Evolutionary conservation across 2,797 vertebrate species (phyloP).

Genomic region (Myiothlypis chrysogaster): DNA sequence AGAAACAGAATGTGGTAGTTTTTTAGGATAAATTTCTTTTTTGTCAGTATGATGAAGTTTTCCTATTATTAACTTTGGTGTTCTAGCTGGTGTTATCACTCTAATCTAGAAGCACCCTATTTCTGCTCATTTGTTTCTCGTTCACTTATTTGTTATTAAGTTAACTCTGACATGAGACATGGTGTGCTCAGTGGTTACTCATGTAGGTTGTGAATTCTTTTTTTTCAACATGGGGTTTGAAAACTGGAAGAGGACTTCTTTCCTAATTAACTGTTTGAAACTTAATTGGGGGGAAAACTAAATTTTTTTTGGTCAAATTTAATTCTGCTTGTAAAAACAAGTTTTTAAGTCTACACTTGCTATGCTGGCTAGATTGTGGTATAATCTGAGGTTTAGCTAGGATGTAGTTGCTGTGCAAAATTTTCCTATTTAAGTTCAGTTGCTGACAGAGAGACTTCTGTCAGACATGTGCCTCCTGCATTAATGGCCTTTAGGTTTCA

Average conservation of each 20-base stretch:
- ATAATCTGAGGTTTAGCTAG: not conserved
- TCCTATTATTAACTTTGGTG: not conserved
- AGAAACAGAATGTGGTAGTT: not conserved
- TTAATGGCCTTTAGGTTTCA: not conserved
- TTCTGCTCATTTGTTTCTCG: not conserved
- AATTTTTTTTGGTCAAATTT: not conserved
- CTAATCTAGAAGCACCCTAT: not conserved
- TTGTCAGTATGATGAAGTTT: not conserved
- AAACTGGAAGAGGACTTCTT: not conserved
- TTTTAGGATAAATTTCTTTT: not conserved
- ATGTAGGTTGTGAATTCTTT: not conserved
- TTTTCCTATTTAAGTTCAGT: not conserved
- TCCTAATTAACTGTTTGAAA: not conserved
- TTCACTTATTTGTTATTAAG: not conserved
- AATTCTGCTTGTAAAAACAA: not conserved
- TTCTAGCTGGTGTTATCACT: not conserved
- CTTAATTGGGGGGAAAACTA: not conserved
- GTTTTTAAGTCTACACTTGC: not conserved
- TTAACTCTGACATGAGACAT: not conserved
- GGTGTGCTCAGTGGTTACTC: not conserved
- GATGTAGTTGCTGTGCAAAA: not conserved
- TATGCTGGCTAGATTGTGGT: not conserved
- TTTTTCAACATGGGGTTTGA: not conserved
- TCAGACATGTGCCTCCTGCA: not conserved
- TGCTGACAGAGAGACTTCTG: not conserved